A percentile compares a stretch with the other conserved stretches of the same genome.
phyloP scores from a whole-genome alignment of 1,140 invertebrate genomes.

The Listronotus bonariensis region DNA sequence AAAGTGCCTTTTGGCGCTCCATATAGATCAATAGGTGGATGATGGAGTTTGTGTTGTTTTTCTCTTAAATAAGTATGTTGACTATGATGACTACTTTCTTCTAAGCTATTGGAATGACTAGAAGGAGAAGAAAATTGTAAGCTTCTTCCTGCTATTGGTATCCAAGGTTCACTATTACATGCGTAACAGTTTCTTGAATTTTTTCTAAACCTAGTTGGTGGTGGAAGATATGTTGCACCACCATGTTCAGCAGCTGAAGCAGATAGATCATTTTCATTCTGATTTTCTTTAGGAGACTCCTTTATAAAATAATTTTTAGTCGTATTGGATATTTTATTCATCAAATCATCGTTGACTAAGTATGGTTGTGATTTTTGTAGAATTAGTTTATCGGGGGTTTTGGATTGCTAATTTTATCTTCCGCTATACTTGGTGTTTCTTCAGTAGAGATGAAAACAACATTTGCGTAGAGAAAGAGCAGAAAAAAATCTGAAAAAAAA shows the following conservation, averaged over 20 bases:
- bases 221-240: constrained; percentile 22
- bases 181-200: constrained; percentile 18
- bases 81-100: constrained; percentile 7
- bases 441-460: not conserved
- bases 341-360: constrained; percentile 28
- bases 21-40: constrained; percentile 42
- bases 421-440: not conserved
- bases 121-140: constrained; percentile 24
- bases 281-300: constrained; percentile 26
- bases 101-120: constrained; percentile 29
- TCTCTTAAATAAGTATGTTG: not conserved
- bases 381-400: constrained; percentile 21
- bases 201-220: not conserved
- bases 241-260: constrained; percentile 34
- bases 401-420: constrained; percentile 4
- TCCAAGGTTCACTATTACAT: constrained; percentile 78
- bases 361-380: constrained; percentile 36
- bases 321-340: constrained; percentile 40
- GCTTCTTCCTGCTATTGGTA: constrained; percentile 65
- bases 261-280: constrained; percentile 11
- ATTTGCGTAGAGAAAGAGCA: not conserved
- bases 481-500: constrained; percentile 12
- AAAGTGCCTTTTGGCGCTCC: constrained; percentile 30
- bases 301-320: constrained; percentile 38
- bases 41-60: not conserved